A percentile compares a stretch with the other conserved stretches of the same genome.
Evolutionary conservation across 2,888 invertebrate species (phyloP).

Genomic region (Lasius platythorax): DNA sequence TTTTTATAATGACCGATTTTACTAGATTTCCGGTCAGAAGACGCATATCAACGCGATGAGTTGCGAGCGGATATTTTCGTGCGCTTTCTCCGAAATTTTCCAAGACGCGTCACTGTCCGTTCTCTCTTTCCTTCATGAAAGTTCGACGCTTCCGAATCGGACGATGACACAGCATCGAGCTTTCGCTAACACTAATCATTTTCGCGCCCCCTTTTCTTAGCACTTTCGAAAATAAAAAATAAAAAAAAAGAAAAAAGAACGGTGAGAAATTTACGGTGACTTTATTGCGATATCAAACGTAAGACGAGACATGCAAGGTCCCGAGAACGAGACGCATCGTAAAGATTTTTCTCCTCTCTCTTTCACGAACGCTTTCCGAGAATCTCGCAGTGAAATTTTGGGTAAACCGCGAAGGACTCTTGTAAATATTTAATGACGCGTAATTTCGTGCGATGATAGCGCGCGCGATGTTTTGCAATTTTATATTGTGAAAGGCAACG

Average conservation of each 20-base stretch:
- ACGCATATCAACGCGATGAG: background rate
- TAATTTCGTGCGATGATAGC: background rate
- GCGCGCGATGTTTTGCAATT: background rate
- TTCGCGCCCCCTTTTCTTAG: background rate
- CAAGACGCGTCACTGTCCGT: constrained; percentile 41
- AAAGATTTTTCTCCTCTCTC: constrained; percentile 34
- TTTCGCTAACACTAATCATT: constrained; percentile 25
- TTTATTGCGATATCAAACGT: constrained; percentile 31
- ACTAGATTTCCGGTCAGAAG: background rate
- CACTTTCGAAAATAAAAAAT: background rate
- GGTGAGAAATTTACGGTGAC: constrained; percentile 18
- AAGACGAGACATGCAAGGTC: constrained; percentile 12
- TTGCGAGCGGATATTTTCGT: constrained; percentile 41
- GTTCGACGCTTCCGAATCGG: constrained; percentile 19
- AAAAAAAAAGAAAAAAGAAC: background rate
- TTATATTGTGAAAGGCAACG: background rate
- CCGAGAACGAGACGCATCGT: background rate
- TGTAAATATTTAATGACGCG: constrained; percentile 8
- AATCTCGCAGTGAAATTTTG: constrained; percentile 33
- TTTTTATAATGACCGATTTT: background rate
- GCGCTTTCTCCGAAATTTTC: constrained; percentile 9
- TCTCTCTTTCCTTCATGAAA: constrained; percentile 8
- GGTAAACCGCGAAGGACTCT: constrained; percentile 29
- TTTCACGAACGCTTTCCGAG: constrained; percentile 26
- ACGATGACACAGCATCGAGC: background rate